Conservation (phyloP, 1,140 invertebrate species). For the Halictus rubicundus region DNA sequence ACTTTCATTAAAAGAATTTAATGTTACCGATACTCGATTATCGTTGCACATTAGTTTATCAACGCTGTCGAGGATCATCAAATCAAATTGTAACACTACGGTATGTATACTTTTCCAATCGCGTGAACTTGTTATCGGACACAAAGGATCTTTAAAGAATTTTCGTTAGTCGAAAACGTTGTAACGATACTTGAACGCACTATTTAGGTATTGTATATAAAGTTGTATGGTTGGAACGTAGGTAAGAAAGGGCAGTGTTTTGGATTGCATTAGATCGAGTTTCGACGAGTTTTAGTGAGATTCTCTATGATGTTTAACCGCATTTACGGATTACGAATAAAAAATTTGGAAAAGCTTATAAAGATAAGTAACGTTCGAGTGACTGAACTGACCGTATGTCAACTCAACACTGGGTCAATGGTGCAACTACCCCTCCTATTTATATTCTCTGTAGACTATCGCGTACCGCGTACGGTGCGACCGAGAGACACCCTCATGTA, state of each 20-base stretch:
- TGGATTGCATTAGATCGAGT: constrained; percentile 42
- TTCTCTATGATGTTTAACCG: constrained; percentile 31
- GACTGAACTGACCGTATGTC: constrained; percentile 72
- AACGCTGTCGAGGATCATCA: not conserved
- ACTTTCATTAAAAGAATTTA: constrained; percentile 38
- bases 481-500: constrained; percentile 71
- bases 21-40: constrained; percentile 52
- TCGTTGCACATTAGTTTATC: constrained; percentile 59
- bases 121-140: not conserved
- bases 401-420: constrained; percentile 79
- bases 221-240: constrained; percentile 37
- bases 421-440: constrained; percentile 79
- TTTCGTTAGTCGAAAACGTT: constrained; percentile 6
- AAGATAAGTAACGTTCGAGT: constrained; percentile 46
- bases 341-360: constrained; percentile 38
- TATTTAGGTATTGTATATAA: constrained; percentile 37
- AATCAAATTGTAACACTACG: constrained; percentile 5
- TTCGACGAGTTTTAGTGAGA: constrained; percentile 7
- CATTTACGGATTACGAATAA: constrained; percentile 35
- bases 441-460: constrained; percentile 71
- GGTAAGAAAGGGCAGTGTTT: constrained; percentile 60
- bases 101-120: not conserved
- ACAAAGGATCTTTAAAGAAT: constrained; percentile 8
- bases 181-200: constrained; percentile 23
- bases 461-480: constrained; percentile 64